Evolutionary conservation across 2,113 vertebrate genomes (phyloP), one percentile per base, ranked within the genome.

Genomic region (Phodopus roborovskii): DNA sequence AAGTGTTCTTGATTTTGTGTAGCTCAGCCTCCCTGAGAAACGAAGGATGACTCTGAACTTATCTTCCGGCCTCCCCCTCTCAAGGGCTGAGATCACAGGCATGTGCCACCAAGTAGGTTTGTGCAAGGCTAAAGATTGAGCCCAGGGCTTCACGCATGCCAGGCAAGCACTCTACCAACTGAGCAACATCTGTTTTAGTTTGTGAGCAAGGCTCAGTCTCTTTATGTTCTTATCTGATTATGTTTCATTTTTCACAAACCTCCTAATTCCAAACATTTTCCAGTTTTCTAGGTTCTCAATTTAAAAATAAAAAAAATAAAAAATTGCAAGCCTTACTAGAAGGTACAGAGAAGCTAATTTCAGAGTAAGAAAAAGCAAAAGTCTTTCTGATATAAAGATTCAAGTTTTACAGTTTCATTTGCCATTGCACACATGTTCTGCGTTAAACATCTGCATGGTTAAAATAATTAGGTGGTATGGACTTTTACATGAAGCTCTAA

Each of bases 331-430:
- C 6, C 17, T 94, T 88, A 90, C n/a, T 62, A 90, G 33, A 70
- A 11, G 17, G 12, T 70, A 75, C 3, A 89, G 20, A 90, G 88
- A n/a, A 95, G 88, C n/a, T 77, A 87, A 90, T 12, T 74, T 94
- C 77, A 83, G 16, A 78, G 88, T 96, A 86, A n/a, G 66, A 24
- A 71, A 90, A 91, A 64, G 19, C 53, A 73, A 91, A 95, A 42
- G 28, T 45, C 9, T 39, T 70, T 28, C 94, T 70, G 19, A 77
- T 45, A 42, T 68, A 24, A 94, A 94, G 22, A 93, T 91, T 84
- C 58, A 78, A 90, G 86, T 87, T 92, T 30, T 87, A 94, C 91
- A 96, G 94, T 88, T 50, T 94, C 39, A 96, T 79, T 68, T 94
- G 81, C 8, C 53, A 89, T 1, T 73, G 75, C 50, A 84, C 36